Percentiles rank a stretch among this genome's conserved stretches.
Evolutionary conservation across 2,888 invertebrate species (phyloP).

Genomic region (Cryptophagus acutangulus): DNA sequence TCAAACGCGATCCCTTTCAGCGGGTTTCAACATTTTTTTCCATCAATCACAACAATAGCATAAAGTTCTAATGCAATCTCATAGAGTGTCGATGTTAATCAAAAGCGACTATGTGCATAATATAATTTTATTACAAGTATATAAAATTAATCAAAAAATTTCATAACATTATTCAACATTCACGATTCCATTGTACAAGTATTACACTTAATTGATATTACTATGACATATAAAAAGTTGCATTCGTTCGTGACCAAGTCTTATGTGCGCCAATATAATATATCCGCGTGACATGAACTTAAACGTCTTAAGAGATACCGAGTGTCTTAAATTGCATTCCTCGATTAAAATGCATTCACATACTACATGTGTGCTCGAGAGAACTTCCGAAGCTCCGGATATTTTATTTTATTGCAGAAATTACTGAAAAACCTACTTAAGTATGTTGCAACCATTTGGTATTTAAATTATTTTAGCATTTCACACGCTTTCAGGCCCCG

Average conservation of each 20-base stretch:
- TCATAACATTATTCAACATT: conserved; percentile 23
- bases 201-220: conserved; percentile 26
- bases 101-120: no score
- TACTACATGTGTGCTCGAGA: conserved; percentile 1
- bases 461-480: conserved; percentile 1
- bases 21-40: no score
- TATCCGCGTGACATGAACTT: conserved; percentile 1
- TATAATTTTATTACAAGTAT: no score
- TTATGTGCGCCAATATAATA: conserved; percentile 1
- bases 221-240: conserved; percentile 10
- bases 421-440: not conserved
- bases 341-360: no score
- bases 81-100: conserved; percentile 1
- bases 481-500: not conserved
- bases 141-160: conserved; percentile 25
- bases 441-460: not conserved
- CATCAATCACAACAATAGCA: no score
- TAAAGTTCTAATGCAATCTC: no score
- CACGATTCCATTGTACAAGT: conserved; percentile 26
- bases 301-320: no score
- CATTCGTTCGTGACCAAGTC: conserved; percentile 1
- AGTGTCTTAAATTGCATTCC: conserved; percentile 1
- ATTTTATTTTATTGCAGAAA: not conserved
- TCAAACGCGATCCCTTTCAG: no score
- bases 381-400: no score